These are phyloP conservation scores for Spongia lamella DNA, from an alignment of 37 sponge, comb jelly and placozoan species.

Conservation along the genomic window DNA sequence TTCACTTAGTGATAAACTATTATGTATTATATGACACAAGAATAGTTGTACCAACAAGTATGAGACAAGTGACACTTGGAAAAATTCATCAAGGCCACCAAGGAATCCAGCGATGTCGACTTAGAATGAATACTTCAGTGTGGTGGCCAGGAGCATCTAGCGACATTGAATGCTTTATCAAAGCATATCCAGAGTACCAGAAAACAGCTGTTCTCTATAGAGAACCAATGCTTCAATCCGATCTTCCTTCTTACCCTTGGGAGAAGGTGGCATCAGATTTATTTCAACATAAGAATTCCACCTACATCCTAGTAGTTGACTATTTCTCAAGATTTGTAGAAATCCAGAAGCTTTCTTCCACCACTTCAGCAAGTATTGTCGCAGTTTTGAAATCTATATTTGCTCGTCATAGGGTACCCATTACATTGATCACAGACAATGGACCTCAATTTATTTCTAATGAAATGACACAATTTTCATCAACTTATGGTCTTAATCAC, in stretches of 20 bases:
- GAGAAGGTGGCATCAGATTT: slow-evolving; percentile 49
- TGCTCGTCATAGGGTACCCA: slow-evolving; percentile 43
- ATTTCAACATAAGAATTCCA: slow-evolving; percentile 16
- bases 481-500: slow-evolving; percentile 32
- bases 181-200: neutral
- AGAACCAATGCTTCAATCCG: slow-evolving; percentile 31
- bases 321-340: slow-evolving; percentile 29
- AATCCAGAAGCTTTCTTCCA: slow-evolving; percentile 26
- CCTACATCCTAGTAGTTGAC: slow-evolving; percentile 30
- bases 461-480: slow-evolving; percentile 37
- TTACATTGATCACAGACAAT: slow-evolving; percentile 41
- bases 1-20: too few relatives aligned
- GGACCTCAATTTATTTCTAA: slow-evolving; percentile 53
- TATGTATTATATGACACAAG: too few relatives aligned
- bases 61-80: too few relatives aligned
- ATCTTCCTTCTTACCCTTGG: slow-evolving; percentile 49
- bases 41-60: too few relatives aligned
- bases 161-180: too few relatives aligned
- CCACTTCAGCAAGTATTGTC: slow-evolving; percentile 51
- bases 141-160: too few relatives aligned
- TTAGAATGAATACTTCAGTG: too few relatives aligned
- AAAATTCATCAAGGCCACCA: too few relatives aligned
- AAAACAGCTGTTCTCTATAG: neutral
- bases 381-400: slow-evolving; percentile 30
- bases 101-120: too few relatives aligned